phyloP scores from a whole-genome alignment of 2,113 vertebrate species.

The Cavia aperea region DNA sequence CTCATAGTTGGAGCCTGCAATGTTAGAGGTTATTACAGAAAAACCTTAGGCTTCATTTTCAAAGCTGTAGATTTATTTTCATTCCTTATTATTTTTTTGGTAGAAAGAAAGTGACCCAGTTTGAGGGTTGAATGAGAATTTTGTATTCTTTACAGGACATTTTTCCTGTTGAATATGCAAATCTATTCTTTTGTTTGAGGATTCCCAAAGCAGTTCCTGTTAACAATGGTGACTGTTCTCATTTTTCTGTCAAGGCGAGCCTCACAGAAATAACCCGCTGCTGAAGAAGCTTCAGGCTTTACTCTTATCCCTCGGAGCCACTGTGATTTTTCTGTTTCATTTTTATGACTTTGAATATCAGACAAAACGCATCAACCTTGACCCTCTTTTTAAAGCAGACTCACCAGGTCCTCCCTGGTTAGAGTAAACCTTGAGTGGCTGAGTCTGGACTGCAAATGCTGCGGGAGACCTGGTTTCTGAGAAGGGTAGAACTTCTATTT shows the following conservation, averaged over 20 bases:
- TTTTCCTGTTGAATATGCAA: constrained; percentile 42
- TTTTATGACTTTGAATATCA: neutral
- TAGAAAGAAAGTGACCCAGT: constrained; percentile 26
- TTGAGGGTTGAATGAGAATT: constrained; percentile 39
- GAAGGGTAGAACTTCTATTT: neutral
- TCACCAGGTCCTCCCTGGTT: neutral
- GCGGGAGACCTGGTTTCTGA: neutral
- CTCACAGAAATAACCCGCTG: neutral
- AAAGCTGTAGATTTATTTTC: constrained; percentile 23
- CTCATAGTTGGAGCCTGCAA: constrained; percentile 20
- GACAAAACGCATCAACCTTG: neutral
- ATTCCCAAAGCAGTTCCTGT: constrained; percentile 19
- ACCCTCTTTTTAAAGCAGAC: neutral
- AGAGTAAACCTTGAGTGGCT: neutral
- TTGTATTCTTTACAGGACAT: constrained; percentile 29
- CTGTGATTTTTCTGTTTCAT: neutral
- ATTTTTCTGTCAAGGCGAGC: neutral
- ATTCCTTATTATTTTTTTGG: neutral
- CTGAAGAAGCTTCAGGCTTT: neutral
- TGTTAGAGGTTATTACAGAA: constrained; percentile 24
- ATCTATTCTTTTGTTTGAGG: constrained; percentile 24
- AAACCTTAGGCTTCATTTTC: constrained; percentile 31
- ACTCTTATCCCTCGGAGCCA: neutral
- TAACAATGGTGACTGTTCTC: neutral
- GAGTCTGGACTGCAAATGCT: neutral